A percentile compares a stretch with the other conserved stretches of the same genome.
Evolutionary conservation across 2,113 vertebrate genomes (phyloP).

Genomic region (Odobenus rosmarus): DNA sequence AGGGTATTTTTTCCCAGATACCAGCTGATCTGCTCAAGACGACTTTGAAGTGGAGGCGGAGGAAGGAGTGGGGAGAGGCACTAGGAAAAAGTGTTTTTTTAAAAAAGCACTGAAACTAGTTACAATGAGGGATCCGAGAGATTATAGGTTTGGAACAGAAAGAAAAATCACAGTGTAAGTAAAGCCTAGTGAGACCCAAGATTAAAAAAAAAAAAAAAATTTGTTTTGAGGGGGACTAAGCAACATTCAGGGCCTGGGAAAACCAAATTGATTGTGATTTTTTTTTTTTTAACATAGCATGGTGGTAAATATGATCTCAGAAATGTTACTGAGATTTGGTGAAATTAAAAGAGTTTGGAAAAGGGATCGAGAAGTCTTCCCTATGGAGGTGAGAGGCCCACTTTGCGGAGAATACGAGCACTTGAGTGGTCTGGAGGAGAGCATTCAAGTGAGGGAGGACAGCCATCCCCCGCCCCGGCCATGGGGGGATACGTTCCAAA

Average conservation of each 20-base stretch:
- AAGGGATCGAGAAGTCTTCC: not conserved
- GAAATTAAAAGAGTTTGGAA: not conserved
- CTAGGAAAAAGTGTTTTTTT: not conserved
- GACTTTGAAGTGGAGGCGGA: not conserved
- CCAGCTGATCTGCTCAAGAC: not conserved
- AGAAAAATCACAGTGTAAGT: not conserved
- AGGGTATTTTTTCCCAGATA: not conserved
- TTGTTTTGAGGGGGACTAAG: not conserved
- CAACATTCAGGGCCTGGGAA: not conserved
- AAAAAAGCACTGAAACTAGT: not conserved
- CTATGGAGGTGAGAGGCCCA: not conserved
- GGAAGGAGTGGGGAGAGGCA: not conserved
- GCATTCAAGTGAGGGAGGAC: rapidly evolving
- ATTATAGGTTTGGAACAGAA: not conserved
- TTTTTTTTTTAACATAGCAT: not conserved
- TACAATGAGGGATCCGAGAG: not conserved
- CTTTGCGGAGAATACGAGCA: not conserved
- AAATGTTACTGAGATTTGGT: not conserved
- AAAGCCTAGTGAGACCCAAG: not conserved
- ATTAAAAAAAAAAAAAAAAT: not conserved
- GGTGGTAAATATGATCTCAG: not conserved
- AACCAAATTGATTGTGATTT: not conserved
- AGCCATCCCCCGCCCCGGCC: not conserved
- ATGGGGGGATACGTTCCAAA: not conserved
- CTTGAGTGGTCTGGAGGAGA: not conserved